Conservation (phyloP, 2,888 invertebrate genomes). For the Plebejus anna region DNA sequence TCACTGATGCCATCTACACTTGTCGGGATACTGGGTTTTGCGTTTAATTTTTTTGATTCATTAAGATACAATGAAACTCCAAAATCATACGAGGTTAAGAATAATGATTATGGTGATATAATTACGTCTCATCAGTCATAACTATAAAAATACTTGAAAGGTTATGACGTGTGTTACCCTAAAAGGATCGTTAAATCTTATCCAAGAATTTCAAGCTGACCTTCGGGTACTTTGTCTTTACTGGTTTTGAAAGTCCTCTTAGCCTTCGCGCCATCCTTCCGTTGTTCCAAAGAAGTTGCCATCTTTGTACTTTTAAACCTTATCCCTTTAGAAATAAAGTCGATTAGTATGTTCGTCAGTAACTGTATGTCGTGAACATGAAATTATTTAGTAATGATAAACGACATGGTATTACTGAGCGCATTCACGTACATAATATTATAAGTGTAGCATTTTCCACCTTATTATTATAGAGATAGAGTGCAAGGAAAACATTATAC, state of each 20-base stretch:
- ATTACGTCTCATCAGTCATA: neutral
- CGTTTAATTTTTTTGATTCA: neutral
- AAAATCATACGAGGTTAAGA: neutral
- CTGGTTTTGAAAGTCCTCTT: slow-evolving; percentile 28
- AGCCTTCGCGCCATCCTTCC: slow-evolving; percentile 28
- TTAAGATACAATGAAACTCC: neutral
- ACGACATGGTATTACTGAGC: neutral
- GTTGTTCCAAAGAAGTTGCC: slow-evolving; percentile 18
- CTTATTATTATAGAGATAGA: neutral
- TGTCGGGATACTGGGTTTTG: no score
- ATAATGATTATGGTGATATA: neutral
- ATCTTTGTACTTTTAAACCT: neutral
- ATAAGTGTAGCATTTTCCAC: neutral
- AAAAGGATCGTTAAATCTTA: neutral
- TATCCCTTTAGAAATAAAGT: neutral
- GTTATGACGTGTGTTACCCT: neutral
- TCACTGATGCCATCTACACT: no score
- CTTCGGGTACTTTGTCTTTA: slow-evolving; percentile 6
- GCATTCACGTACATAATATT: neutral
- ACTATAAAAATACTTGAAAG: neutral
- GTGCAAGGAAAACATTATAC: neutral
- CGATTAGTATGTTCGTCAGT: neutral
- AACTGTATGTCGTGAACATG: neutral
- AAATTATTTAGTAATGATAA: slow-evolving; percentile 6
- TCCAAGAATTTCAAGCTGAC: neutral